These are phyloP conservation scores for Megaustenia siamemsis DNA, from an alignment of 2,888 invertebrate species.

Conservation along the genomic window DNA sequence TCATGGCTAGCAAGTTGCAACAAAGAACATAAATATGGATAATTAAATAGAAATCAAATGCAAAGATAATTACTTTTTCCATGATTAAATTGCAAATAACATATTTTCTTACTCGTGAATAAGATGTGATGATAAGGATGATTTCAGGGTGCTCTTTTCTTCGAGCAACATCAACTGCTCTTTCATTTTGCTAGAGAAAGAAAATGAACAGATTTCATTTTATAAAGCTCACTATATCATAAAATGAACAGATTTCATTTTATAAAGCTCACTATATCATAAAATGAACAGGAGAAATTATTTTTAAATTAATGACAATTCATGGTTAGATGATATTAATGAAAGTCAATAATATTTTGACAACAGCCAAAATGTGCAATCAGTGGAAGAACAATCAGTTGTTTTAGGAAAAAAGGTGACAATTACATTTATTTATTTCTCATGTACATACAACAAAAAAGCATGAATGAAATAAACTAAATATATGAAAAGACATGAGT, in stretches of 20 bases:
- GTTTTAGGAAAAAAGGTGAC: no score
- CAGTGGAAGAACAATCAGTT: no score
- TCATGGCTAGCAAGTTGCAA: no score
- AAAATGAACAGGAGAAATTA: neutral
- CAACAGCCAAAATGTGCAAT: no score
- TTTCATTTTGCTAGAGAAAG: slow-evolving; percentile 87
- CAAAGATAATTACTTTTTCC: neutral
- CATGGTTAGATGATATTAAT: no score
- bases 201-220: neutral
- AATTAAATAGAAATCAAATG: no score
- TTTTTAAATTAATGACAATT: no score
- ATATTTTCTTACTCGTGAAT: slow-evolving; percentile 70
- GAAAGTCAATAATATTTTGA: no score
- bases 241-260: neutral
- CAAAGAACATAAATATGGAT: no score
- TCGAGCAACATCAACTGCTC: slow-evolving; percentile 92
- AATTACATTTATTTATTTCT: no score
- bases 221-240: neutral
- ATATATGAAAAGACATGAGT: neutral
- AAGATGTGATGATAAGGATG: slow-evolving; percentile 86
- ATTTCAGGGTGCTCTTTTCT: slow-evolving; percentile 93
- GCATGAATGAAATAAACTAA: neutral
- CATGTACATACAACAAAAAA: neutral
- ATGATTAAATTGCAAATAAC: slow-evolving; percentile 1
- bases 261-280: neutral